These are phyloP conservation scores for Hephaestus fuliginosus DNA, from an alignment of 2,797 vertebrate species.

Conservation along the genomic window DNA sequence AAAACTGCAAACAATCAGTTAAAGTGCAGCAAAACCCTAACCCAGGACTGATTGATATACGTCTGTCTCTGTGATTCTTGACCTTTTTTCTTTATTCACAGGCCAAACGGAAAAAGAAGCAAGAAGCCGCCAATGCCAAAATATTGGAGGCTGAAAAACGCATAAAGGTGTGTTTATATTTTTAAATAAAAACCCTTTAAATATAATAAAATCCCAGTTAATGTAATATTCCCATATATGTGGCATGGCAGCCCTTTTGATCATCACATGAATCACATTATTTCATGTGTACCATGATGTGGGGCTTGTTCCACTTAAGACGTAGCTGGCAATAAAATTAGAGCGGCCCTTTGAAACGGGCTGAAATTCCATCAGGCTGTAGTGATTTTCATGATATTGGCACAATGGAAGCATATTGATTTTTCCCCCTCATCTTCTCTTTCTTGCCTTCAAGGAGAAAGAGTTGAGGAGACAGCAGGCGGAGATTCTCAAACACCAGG, in stretches of 20 bases:
- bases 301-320: constrained; percentile 33
- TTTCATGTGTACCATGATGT: constrained; percentile 11
- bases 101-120: constrained; percentile 99
- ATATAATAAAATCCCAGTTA: neutral
- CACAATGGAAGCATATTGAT: constrained; percentile 74
- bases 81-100: constrained; percentile 88
- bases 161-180: constrained; percentile 93
- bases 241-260: neutral
- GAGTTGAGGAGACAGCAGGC: constrained; percentile 98
- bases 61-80: constrained; percentile 65
- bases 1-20: constrained; percentile 80
- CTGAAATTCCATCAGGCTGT: constrained; percentile 66
- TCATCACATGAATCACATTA: constrained; percentile 7
- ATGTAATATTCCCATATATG: neutral
- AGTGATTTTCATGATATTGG: constrained; percentile 73
- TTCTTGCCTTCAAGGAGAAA: constrained; percentile 91
- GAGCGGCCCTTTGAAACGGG: constrained; percentile 46
- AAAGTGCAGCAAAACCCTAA: constrained; percentile 74
- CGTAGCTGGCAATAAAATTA: constrained; percentile 52
- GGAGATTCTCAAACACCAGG: constrained; percentile 99
- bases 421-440: constrained; percentile 64
- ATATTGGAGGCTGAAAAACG: constrained; percentile 99
- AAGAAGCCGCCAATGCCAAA: constrained; percentile 99
- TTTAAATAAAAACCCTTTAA: constrained; percentile 11
- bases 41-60: constrained; percentile 69